phyloP scores from a whole-genome alignment of 2,888 invertebrate genomes.

The Gastracanthus pulcherrimus region DNA sequence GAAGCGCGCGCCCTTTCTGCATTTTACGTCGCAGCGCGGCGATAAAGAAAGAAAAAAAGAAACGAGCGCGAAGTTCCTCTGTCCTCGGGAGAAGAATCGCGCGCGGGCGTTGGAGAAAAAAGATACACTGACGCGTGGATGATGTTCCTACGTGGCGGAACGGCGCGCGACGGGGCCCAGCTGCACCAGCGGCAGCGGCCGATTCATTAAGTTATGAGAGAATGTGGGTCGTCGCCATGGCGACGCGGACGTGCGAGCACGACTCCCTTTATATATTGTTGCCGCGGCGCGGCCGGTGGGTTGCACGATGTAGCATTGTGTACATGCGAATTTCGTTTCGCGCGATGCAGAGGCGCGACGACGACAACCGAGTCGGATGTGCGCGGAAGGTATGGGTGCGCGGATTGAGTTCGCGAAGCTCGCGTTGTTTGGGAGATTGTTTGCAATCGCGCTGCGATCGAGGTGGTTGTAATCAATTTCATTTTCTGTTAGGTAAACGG shows the following conservation, averaged over 20 bases:
- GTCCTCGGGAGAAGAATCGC: no score
- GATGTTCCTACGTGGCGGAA: not conserved
- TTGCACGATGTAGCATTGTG: not conserved
- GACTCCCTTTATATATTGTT: no score
- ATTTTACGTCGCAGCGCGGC: not conserved
- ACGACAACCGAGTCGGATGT: not conserved
- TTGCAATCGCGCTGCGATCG: no score
- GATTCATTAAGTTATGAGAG: conserved; percentile 62
- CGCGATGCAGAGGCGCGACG: not conserved
- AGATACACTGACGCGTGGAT: no score
- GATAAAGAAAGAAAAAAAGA: not conserved
- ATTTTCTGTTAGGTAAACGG: no score
- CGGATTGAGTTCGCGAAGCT: not conserved
- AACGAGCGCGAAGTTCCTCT: not conserved
- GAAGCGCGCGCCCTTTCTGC: not conserved
- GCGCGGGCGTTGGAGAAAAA: no score
- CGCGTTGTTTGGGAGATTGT: no score
- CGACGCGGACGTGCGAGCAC: conserved; percentile 41
- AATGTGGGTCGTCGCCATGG: conserved; percentile 65
- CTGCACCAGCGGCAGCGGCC: no score
- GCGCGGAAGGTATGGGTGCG: not conserved
- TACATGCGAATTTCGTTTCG: conserved; percentile 19
- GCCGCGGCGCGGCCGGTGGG: not conserved
- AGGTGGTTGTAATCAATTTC: no score
- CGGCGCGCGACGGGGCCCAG: no score